Evolutionary conservation across 2,113 vertebrate species (phyloP).

Genomic region (Lutjanus erythropterus): DNA sequence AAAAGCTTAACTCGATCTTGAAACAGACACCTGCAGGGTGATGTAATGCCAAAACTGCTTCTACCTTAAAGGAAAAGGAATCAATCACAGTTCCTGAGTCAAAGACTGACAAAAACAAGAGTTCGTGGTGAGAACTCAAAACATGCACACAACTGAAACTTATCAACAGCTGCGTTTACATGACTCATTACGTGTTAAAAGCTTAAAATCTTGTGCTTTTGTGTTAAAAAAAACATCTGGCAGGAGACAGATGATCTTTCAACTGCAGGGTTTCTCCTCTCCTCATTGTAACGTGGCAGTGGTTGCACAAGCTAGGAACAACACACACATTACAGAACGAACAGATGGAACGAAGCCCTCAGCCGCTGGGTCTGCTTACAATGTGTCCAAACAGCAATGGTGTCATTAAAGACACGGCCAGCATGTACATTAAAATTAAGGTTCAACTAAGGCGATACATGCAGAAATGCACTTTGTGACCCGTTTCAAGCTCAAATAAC

Average conservation of each 20-base stretch:
- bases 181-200: not conserved
- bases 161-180: not conserved
- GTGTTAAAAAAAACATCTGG: conserved; percentile 58
- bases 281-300: conserved; percentile 74
- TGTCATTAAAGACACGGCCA: conserved; percentile 15
- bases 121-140: not conserved
- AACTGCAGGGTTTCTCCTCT: conserved; percentile 45
- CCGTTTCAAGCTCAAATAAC: not conserved
- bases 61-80: not conserved
- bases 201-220: not conserved
- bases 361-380: conserved; percentile 26
- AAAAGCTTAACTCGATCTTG: conserved; percentile 6
- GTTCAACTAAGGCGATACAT: not conserved
- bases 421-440: not conserved
- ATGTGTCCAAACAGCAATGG: conserved; percentile 3
- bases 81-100: not conserved
- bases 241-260: conserved; percentile 31
- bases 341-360: conserved; percentile 37
- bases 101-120: not conserved
- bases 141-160: not conserved
- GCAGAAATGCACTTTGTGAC: not conserved
- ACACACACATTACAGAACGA: conserved; percentile 53
- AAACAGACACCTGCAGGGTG: conserved; percentile 1
- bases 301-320: conserved; percentile 76
- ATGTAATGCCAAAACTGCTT: not conserved